Evolutionary conservation across 1,140 invertebrate genomes (phyloP), one percentile per base, ranked within the genome.

Genomic region (Trichoplusia ni): DNA sequence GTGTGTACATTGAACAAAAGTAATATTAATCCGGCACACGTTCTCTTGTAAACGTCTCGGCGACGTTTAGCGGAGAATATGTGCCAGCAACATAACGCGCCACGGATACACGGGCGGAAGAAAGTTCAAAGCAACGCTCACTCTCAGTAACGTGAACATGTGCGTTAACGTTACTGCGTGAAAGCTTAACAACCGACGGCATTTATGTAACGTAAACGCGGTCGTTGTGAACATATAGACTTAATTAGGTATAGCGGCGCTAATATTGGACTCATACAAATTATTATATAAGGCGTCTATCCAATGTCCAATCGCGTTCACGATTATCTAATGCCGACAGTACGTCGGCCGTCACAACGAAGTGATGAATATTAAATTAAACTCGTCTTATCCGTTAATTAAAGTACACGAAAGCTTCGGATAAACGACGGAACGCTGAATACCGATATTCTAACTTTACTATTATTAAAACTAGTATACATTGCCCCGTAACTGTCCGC

Each of bases 211-310:
- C 58, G 58, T 49, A 61, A 61, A 61, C 58, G 58, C 44, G 40
- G 33, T 61, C 33, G 29, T 49, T 47, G 58, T 61, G 44, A 49
- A 44, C 16, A 58, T 21, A 64, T 70, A 70, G 64, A 70, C 68
- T 70, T 65, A 66, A 54, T 31, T 64, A 64, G 60, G 37, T 54
- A 54, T 71, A 64, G 64, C 37, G 69, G 64, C 47, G 69, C 64
- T 61, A 31, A 67, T 47, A 49, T 64, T 60, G 56, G 69, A 53
- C 69, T 56, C 64, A 67, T 61, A 71, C 69, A 67, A 71, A 67
- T 64, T 71, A 71, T 59, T 27, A 60, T 64, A 27, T 67, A 71
- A 71, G 68, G 63, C 69, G 54, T 58, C 54, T 58, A 18, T 70
- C 38, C 25, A 69, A 66, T 62, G 69, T 71, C 69, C 69, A 71